A percentile compares a stretch with the other conserved stretches of the same genome.
phyloP scores from a whole-genome alignment of 2,113 vertebrate genomes.

The Theristicus caerulescens region DNA sequence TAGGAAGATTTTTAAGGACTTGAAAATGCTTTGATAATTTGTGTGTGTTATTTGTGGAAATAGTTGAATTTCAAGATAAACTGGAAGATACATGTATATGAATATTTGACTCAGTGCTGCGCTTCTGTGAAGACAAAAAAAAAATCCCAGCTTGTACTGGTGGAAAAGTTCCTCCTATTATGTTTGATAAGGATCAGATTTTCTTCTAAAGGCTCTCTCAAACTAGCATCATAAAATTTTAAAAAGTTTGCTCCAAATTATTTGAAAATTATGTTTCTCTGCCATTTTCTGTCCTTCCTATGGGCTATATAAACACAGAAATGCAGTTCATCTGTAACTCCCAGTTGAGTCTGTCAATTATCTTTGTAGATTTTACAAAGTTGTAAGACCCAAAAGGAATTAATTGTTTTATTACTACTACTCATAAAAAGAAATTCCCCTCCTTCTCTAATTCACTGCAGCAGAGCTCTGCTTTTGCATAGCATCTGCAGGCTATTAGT shows the following conservation, averaged over 20 bases:
- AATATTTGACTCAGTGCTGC: neutral
- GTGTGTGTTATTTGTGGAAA: neutral
- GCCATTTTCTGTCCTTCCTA: neutral
- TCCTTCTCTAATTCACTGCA: slow-evolving; percentile 1
- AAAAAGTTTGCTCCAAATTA: neutral
- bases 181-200: neutral
- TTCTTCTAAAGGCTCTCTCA: neutral
- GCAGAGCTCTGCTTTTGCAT: slow-evolving; percentile 7
- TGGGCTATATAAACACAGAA: neutral
- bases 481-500: slow-evolving; percentile 62
- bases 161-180: neutral
- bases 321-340: neutral
- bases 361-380: slow-evolving; percentile 17
- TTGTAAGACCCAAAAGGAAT: slow-evolving; percentile 25
- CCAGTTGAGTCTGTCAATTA: neutral
- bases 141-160: neutral
- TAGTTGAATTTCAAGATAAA: neutral
- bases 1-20: neutral
- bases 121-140: neutral
- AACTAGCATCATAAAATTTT: neutral
- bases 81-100: neutral
- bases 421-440: slow-evolving; percentile 24
- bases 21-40: neutral
- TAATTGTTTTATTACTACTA: slow-evolving; percentile 41
- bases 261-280: neutral